Evolutionary conservation across 2,797 vertebrate genomes (phyloP).

Genomic region (Scyliorhinus canicula): DNA sequence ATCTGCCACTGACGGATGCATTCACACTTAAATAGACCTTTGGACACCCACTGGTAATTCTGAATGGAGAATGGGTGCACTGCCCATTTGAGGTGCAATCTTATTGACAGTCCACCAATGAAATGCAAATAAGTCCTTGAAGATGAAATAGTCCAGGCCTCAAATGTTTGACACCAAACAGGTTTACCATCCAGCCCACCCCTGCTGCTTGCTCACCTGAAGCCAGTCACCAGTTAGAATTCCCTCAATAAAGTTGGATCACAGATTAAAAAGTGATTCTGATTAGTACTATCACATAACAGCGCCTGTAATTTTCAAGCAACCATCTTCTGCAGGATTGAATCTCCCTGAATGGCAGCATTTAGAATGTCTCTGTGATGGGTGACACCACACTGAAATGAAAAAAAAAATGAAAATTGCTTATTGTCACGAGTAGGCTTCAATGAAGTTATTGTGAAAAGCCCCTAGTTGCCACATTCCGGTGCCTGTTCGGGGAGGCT

Average conservation of each 20-base stretch:
- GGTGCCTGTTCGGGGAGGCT: too few species aligned
- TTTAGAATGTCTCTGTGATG: background rate
- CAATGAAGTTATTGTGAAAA: too few species aligned
- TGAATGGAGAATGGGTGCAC: background rate
- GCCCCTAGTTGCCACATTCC: too few species aligned
- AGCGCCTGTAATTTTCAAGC: background rate
- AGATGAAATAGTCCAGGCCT: background rate
- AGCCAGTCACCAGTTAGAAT: background rate
- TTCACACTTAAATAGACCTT: background rate
- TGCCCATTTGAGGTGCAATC: background rate
- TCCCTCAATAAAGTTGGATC: background rate
- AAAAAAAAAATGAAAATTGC: too few species aligned
- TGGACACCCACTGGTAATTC: background rate
- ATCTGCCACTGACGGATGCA: background rate
- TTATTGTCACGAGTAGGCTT: too few species aligned
- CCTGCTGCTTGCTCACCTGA: background rate
- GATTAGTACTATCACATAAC: background rate
- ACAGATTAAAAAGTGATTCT: background rate
- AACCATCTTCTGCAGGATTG: background rate
- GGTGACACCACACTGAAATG: background rate
- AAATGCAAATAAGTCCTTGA: background rate
- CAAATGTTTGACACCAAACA: background rate
- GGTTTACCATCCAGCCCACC: background rate
- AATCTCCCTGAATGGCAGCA: background rate
- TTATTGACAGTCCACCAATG: background rate